These are phyloP conservation scores for Saxidomus purpurata DNA, from an alignment of 1,140 invertebrate species.

Conservation along the genomic window DNA sequence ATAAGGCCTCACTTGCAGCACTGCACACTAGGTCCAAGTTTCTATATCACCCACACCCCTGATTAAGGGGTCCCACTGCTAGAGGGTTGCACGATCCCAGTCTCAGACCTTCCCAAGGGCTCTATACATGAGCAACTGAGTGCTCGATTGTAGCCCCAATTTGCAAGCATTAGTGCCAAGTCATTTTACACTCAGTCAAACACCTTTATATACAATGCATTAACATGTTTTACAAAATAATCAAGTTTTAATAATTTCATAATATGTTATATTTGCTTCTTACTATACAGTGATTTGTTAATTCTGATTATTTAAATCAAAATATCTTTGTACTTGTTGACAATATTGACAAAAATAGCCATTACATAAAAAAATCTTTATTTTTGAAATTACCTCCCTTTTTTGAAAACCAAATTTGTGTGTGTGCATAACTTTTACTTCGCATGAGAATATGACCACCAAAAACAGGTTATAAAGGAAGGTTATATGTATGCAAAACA, in stretches of 20 bases:
- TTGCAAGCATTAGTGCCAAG: slow-evolving; percentile 47
- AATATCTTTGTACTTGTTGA: not conserved
- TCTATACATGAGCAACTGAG: not conserved
- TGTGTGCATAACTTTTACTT: too few relatives aligned
- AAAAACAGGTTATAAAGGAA: too few relatives aligned
- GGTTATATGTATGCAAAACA: too few relatives aligned
- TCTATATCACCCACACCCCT: slow-evolving; percentile 47
- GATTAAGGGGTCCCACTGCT: slow-evolving; percentile 32
- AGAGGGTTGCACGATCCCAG: not conserved
- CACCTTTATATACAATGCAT: not conserved
- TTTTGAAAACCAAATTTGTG: too few relatives aligned
- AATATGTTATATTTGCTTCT: not conserved
- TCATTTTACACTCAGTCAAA: not conserved
- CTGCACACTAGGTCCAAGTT: slow-evolving; percentile 1
- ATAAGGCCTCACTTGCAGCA: not conserved
- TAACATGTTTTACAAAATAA: not conserved
- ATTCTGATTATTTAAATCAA: not conserved
- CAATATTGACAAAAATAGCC: not conserved
- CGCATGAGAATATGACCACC: too few relatives aligned
- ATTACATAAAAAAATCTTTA: not conserved
- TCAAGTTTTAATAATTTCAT: not conserved
- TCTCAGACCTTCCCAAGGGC: slow-evolving; percentile 50
- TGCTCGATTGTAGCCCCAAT: slow-evolving; percentile 20
- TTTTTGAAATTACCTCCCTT: slow-evolving; percentile 46
- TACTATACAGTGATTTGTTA: too few relatives aligned